Evolutionary conservation across 2,113 vertebrate species (phyloP).

Genomic region (Gadus macrocephalus): DNA sequence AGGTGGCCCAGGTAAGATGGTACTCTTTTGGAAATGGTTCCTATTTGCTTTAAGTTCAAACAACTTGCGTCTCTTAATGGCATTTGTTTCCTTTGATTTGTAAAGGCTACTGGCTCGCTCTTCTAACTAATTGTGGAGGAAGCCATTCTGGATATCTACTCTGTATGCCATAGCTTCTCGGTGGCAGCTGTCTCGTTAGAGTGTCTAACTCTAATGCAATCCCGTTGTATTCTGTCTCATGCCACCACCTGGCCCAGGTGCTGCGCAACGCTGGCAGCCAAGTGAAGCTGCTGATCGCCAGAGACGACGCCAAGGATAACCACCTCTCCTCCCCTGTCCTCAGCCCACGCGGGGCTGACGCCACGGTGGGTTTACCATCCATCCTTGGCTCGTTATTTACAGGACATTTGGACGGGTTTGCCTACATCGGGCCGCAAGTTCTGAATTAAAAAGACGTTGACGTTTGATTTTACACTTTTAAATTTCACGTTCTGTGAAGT

Average conservation of each 20-base stretch:
- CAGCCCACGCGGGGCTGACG: slow-evolving; percentile 62
- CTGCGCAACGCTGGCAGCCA: slow-evolving; percentile 85
- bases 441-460: too few species aligned
- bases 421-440: too few species aligned
- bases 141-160: not conserved
- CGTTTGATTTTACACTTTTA: too few species aligned
- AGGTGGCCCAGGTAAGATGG: slow-evolving; percentile 82
- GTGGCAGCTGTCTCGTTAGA: not conserved
- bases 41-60: not conserved
- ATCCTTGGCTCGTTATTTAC: too few species aligned
- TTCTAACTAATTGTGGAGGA: not conserved
- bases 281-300: slow-evolving; percentile 87
- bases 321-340: slow-evolving; percentile 54
- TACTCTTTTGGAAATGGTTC: not conserved
- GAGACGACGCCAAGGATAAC: slow-evolving; percentile 75
- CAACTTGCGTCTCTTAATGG: too few species aligned
- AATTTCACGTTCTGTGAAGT: too few species aligned
- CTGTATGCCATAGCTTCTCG: not conserved
- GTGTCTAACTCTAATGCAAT: slow-evolving; percentile 16
- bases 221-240: slow-evolving; percentile 16
- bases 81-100: too few species aligned
- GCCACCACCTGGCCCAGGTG: slow-evolving; percentile 65
- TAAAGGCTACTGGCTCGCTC: too few species aligned
- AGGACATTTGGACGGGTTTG: too few species aligned
- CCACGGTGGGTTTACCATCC: slow-evolving; percentile 34